Conservation (phyloP, 2,797 vertebrate species). For the Hydrolagus colliei region DNA sequence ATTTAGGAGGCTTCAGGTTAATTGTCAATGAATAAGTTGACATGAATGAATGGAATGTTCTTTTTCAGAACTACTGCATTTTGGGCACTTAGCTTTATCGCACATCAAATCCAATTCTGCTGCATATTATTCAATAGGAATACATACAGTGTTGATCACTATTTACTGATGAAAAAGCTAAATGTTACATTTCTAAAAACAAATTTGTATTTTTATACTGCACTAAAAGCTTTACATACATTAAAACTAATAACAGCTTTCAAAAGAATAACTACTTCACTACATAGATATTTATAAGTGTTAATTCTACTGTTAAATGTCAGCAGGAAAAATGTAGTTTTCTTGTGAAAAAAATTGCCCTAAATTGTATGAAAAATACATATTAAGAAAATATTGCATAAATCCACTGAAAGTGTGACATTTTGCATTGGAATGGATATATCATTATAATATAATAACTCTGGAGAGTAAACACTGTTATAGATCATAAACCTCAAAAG, state of each 20-base stretch:
- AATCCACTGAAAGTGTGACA: background rate
- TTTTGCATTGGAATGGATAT: background rate
- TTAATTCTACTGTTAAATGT: conserved; percentile 19
- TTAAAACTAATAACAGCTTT: conserved; percentile 21
- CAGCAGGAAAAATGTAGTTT: background rate
- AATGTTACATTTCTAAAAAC: background rate
- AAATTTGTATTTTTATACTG: background rate
- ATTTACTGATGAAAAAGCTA: background rate
- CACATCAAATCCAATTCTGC: conserved; percentile 9
- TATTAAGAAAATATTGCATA: background rate
- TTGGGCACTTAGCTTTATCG: conserved; percentile 7
- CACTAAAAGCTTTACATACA: conserved; percentile 29
- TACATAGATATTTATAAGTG: background rate
- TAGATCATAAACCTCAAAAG: background rate
- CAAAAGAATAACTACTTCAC: conserved; percentile 13
- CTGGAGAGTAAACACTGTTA: background rate
- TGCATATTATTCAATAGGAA: conserved; percentile 13
- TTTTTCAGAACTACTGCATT: conserved; percentile 10
- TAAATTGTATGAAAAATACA: background rate
- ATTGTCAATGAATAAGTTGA: conserved; percentile 4
- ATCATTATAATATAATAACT: no score
- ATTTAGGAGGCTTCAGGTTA: background rate
- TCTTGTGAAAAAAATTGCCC: background rate
- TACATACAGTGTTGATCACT: background rate
- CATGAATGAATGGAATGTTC: conserved; percentile 10